Base-by-base conservation (phyloP, 2,888 invertebrate genomes). In the Callyntrura sp. region DNA sequence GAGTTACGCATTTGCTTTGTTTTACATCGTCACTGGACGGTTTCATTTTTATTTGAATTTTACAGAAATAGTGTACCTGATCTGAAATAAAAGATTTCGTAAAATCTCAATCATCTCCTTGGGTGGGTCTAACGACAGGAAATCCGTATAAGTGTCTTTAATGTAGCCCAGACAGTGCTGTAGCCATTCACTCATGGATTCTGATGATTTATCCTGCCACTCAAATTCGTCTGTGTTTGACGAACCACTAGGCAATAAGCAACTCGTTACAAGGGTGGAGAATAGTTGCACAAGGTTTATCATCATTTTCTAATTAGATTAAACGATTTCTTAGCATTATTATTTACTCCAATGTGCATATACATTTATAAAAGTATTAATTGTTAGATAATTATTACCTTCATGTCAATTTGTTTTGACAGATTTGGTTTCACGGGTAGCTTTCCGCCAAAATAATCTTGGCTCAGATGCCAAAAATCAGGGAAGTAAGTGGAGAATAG, bases 401-500 rank as follows among this genome's bases (percentile, higher is more conserved):
- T 98, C 92, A 98, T 97, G 73, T 96, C 96, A 0, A 96, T 95
- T 90, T 97, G 97, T 83, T 97, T 96, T n/a, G 96, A 96, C 1
- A 96, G 94, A 94, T 97, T 97, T 12, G 96, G 96, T 92, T 97
- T 96, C 0, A 97, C 96, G 93, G 97, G 96, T 85, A 98, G 95
- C 94, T 98, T 97, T 8, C 98, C 98, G 4, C 97, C 97, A 94
- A 99, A 98, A 95, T 99, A 99, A 57, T 98, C 96, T 94, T 98
- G 97, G 0, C 99, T 99, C 0, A 99, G 96, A 94, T 98, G 97
- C 99, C 99, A 99, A 93, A 99, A 96, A 94, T 99, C 98, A 48
- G 98, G 98, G 94, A 99, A 96, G 91, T 97, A 96, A 87, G 96
- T 96, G 0, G 96, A 96, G 60, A 98, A 96, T 90, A 97, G 95